Evolutionary conservation across 2,888 invertebrate genomes (phyloP), one percentile per base, ranked within the genome.

Genomic region (Beris morrisii): DNA sequence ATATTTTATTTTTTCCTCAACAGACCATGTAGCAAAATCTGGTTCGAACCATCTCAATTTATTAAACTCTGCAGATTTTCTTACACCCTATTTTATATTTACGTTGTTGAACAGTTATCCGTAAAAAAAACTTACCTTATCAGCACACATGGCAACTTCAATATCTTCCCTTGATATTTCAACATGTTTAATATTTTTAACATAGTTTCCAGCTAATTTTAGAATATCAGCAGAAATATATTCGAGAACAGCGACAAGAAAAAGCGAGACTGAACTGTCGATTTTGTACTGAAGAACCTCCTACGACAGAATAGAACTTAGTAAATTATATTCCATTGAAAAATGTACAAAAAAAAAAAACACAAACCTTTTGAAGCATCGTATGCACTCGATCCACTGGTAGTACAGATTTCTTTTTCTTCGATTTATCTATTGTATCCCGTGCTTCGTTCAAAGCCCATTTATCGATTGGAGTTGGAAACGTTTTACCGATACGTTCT

Each of bases 91-190:
- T 22, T 22, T 22, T 22, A 22, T 22, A 22, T 22, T 22, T 22
- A 22, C 22, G 22, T 22, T 22, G 22, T 22, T 22, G 3, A 53
- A 22, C 28, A 53, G 4, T 15, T 12, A 53, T 28, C 5, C n/a
- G 6, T 22, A 5, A n/a, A 22, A 22, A 15, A 22, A 28, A 64
- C 70, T 79, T 81, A 95, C 96, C 89, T 95, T 95, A 79, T 98
- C 98, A 64, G 97, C 97, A 79, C 93, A 95, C 92, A 98, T 95
- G 59, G 97, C 97, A 65, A 97, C 96, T 83, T 93, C 92, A 76
- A 99, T 93, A 79, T 98, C 98, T 77, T 95, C 91, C 71, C 90
- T 90, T 0, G 95, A 92, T 76, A 98, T 94, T 81, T 92, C 92
- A 50, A 87, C 87, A 82, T 95, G 95, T 65, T 93, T 90, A 73